Evolutionary conservation across 1,140 invertebrate genomes (phyloP).

Genomic region (Brachionus koreanus): DNA sequence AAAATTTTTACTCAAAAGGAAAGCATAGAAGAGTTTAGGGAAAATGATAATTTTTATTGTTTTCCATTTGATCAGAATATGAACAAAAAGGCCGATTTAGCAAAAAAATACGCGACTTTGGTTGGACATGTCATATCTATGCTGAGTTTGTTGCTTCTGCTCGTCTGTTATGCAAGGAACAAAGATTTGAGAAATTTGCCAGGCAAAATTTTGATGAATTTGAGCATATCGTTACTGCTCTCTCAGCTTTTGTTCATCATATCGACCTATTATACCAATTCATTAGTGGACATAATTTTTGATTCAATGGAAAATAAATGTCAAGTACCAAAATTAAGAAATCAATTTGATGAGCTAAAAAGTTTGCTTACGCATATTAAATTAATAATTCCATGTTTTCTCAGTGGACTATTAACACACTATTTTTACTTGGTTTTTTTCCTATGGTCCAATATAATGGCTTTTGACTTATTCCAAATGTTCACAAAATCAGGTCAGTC

Average conservation of each 20-base stretch:
- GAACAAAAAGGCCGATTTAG: neutral
- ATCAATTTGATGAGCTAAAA: neutral
- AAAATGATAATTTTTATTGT: neutral
- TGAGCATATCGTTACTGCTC: neutral
- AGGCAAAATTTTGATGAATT: conserved; percentile 38
- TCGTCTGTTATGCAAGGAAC: neutral
- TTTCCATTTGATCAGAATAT: neutral
- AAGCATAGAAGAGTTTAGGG: neutral
- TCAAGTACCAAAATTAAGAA: neutral
- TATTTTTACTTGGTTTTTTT: conserved; percentile 39
- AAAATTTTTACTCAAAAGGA: neutral
- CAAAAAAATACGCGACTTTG: neutral
- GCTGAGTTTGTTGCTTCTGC: neutral
- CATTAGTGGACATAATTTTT: neutral
- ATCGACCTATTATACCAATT: neutral
- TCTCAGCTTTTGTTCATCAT: conserved; percentile 13
- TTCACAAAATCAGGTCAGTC: neutral
- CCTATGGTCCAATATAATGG: conserved; percentile 25
- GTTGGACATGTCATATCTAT: conserved; percentile 18
- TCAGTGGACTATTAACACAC: neutral
- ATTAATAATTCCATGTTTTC: neutral
- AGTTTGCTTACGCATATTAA: neutral
- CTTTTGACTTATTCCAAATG: conserved; percentile 13
- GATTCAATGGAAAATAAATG: neutral
- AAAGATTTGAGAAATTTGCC: conserved; percentile 26